Conservation (phyloP, 1,140 invertebrate species). For the Diprion similis region DNA sequence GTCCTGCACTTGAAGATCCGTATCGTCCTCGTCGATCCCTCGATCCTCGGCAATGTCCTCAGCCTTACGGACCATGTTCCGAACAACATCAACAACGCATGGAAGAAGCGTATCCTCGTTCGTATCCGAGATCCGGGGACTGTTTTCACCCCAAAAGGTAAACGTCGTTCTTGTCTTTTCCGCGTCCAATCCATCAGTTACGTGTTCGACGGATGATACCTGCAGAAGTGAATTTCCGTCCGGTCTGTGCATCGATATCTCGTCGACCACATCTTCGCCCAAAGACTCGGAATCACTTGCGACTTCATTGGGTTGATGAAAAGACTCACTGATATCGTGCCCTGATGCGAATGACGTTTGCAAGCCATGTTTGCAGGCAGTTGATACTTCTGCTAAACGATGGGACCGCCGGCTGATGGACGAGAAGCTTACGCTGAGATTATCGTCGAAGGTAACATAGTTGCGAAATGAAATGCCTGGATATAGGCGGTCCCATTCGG, state of each 20-base stretch:
- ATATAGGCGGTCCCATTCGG: constrained; percentile 37
- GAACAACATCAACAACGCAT: too few species aligned
- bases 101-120: too few species aligned
- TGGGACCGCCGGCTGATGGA: not conserved
- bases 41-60: too few species aligned
- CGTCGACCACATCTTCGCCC: not conserved
- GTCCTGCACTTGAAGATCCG: too few species aligned
- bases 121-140: too few species aligned
- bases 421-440: constrained; percentile 28
- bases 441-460: constrained; percentile 51
- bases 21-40: too few species aligned
- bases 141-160: too few species aligned
- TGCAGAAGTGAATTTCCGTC: too few species aligned
- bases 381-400: not conserved
- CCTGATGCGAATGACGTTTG: not conserved
- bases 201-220: too few species aligned
- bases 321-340: not conserved
- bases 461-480: constrained; percentile 39
- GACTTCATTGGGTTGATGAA: not conserved
- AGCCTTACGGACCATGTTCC: too few species aligned
- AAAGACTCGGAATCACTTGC: not conserved
- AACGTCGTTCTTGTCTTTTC: too few species aligned
- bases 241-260: not conserved
- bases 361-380: not conserved
- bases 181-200: too few species aligned